These are phyloP conservation scores for Chaunax sp. DNA, from an alignment of 2,797 vertebrate species.

Conservation along the genomic window DNA sequence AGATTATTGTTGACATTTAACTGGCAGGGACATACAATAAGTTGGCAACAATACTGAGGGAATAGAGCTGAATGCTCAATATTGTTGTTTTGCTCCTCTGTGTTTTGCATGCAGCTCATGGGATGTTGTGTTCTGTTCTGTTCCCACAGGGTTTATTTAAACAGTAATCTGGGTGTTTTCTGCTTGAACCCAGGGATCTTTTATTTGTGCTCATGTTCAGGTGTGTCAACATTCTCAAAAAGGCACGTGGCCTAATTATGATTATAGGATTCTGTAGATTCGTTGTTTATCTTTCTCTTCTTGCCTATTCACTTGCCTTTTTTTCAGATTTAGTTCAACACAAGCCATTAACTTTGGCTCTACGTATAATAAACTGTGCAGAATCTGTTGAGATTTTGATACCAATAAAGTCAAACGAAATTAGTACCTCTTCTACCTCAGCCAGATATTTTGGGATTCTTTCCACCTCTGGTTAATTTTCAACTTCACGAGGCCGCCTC, in stretches of 20 bases:
- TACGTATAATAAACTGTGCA: background rate
- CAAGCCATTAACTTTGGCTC: background rate
- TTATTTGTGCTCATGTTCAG: background rate
- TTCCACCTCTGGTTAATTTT: conserved; percentile 41
- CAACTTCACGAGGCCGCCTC: conserved; percentile 16
- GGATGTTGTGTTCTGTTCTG: background rate
- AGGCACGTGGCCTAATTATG: background rate
- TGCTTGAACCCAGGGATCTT: background rate
- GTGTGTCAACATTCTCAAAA: conserved; percentile 6
- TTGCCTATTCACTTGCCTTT: background rate
- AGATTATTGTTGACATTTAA: conserved; percentile 41
- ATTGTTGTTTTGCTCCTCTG: conserved; percentile 20
- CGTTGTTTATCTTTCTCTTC: background rate
- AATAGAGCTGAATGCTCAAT: conserved; percentile 13
- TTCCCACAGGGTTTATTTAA: conserved; percentile 40
- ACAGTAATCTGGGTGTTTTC: conserved; percentile 20
- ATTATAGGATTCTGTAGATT: background rate
- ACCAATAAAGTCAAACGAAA: background rate
- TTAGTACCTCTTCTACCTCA: background rate
- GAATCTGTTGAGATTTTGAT: background rate
- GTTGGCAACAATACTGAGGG: conserved; percentile 11
- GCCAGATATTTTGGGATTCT: conserved; percentile 31
- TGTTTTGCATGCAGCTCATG: conserved; percentile 18
- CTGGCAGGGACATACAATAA: background rate
- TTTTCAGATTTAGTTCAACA: background rate